These are phyloP conservation scores for Brevimyrus niger DNA, from an alignment of 2,113 vertebrate species.

Conservation along the genomic window DNA sequence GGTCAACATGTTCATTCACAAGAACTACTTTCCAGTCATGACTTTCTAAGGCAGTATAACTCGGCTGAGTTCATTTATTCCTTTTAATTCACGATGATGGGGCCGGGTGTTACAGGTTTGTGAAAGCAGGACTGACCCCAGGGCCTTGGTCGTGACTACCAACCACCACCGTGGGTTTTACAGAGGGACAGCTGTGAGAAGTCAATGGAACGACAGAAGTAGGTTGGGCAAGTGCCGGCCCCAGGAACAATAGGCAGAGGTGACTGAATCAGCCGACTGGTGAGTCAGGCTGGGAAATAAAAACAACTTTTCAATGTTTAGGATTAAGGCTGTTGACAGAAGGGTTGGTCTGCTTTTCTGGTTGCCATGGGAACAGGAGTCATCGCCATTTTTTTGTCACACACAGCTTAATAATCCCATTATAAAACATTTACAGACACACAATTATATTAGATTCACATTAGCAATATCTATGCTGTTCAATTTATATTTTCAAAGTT, in stretches of 20 bases:
- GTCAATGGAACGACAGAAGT: neutral
- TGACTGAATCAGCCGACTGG: neutral
- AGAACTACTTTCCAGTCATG: neutral
- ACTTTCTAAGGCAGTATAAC: neutral
- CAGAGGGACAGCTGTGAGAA: neutral
- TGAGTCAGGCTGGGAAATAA: constrained; percentile 6
- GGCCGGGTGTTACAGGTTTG: neutral
- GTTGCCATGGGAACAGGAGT: neutral
- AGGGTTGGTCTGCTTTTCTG: neutral
- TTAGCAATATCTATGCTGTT: neutral
- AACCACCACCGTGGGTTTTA: neutral
- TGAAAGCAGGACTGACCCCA: neutral
- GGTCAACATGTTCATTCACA: neutral
- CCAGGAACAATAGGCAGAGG: neutral
- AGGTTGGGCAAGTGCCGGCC: neutral
- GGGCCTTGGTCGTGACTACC: neutral
- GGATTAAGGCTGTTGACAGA: neutral
- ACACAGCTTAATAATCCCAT: neutral
- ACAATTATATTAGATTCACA: neutral
- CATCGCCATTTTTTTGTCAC: neutral
- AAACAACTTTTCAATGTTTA: neutral
- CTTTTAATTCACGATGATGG: neutral
- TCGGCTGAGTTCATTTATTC: neutral
- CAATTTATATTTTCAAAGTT: neutral
- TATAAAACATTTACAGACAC: neutral